phyloP scores from a whole-genome alignment of 2,113 vertebrate genomes.

The Erpornis zantholeuca region DNA sequence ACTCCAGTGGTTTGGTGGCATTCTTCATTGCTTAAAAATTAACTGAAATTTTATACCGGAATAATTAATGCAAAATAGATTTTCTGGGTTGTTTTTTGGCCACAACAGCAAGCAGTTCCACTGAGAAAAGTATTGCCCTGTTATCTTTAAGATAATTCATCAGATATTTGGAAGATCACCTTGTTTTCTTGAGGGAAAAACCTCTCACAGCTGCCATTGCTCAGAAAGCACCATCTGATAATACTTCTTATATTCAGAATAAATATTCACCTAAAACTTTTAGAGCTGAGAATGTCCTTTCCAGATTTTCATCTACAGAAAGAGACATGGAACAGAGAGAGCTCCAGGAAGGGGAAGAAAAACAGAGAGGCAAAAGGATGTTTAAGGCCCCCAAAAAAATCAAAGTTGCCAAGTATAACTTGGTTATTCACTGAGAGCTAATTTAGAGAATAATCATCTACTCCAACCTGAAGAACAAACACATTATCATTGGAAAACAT shows the following conservation, averaged over 20 bases:
- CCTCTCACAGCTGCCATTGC: neutral
- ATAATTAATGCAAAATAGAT: neutral
- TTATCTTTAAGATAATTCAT: neutral
- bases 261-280: neutral
- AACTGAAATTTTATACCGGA: neutral
- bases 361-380: neutral
- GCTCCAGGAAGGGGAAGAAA: neutral
- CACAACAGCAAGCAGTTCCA: neutral
- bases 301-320: neutral
- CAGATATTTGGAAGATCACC: neutral
- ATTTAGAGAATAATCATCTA: neutral
- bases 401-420: neutral
- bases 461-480: neutral
- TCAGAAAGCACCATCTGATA: neutral
- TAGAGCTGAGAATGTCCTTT: neutral
- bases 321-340: neutral
- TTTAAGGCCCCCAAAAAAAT: neutral
- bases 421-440: neutral
- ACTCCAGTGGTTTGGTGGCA: neutral
- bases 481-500: neutral
- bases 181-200: neutral
- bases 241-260: neutral
- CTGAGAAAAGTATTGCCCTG: neutral
- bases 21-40: neutral
- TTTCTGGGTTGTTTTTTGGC: neutral